A percentile compares a stretch with the other conserved stretches of the same genome.
Conservation (phyloP, 2,113 vertebrate species). For the Lepisosteus osseus region DNA sequence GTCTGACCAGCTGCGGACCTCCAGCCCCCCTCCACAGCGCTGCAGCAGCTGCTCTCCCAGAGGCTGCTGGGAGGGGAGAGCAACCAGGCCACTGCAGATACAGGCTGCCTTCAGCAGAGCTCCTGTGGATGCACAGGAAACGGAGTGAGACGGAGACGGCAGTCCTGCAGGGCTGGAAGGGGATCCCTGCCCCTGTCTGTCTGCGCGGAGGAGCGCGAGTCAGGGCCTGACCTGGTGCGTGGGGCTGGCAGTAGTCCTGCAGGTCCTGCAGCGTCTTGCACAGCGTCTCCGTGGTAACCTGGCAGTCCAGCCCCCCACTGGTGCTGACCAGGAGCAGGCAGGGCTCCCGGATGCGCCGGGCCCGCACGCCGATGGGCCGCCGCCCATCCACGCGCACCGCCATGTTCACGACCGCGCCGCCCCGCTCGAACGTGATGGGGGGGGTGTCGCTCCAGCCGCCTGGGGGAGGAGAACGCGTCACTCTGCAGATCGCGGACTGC, state of each 20-base stretch:
- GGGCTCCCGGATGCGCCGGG: conserved; percentile 67
- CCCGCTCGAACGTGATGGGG: conserved; percentile 88
- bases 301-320: conserved; percentile 34
- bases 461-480: conserved; percentile 31
- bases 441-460: conserved; percentile 95
- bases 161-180: background rate
- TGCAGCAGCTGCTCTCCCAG: conserved; percentile 74
- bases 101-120: conserved; percentile 90
- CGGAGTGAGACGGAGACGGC: background rate
- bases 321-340: conserved; percentile 69
- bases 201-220: background rate
- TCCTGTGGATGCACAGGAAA: conserved; percentile 58
- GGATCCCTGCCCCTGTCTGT: too few relatives aligned
- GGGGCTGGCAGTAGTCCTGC: conserved; percentile 83
- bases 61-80: conserved; percentile 58
- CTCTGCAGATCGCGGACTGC: background rate
- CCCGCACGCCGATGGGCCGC: conserved; percentile 78
- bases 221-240: conserved; percentile 74
- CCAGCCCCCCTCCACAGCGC: conserved; percentile 78
- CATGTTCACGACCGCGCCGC: conserved; percentile 81
- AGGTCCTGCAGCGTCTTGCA: conserved; percentile 75
- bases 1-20: conserved; percentile 87
- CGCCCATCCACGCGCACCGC: conserved; percentile 80
- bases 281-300: conserved; percentile 52
- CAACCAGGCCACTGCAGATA: conserved; percentile 77